Evolutionary conservation across 2,113 vertebrate genomes (phyloP).

Genomic region (Rhipidura dahli): DNA sequence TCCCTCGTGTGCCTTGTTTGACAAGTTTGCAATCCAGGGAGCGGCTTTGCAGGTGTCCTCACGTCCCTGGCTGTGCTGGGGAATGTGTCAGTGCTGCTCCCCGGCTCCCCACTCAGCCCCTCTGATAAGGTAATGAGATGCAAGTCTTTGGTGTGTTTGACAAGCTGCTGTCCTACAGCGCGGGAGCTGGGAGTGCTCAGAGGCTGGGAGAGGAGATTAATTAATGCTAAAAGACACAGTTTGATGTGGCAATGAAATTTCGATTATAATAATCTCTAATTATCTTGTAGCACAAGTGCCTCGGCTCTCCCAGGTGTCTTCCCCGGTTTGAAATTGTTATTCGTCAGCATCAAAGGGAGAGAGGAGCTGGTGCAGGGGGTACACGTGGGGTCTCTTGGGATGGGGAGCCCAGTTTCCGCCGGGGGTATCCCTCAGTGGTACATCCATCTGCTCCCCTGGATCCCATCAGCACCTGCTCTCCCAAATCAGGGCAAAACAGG

Average conservation of each 20-base stretch:
- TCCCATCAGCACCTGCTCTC: not conserved
- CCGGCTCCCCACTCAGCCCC: not conserved
- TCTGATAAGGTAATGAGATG: conserved; percentile 68
- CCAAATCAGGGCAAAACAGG: fast-evolving
- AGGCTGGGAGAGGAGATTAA: conserved; percentile 75
- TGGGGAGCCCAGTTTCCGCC: not conserved
- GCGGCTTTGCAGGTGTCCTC: not conserved
- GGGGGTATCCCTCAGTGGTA: not conserved
- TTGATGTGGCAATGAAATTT: conserved; percentile 79
- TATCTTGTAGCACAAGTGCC: conserved; percentile 73
- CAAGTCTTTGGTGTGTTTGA: conserved; percentile 61
- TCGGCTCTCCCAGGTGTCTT: conserved; percentile 72
- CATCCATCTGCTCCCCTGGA: fast-evolving
- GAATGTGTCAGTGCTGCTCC: not conserved
- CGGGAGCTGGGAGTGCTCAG: conserved; percentile 44
- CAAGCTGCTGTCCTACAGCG: conserved; percentile 66
- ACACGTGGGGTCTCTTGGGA: not conserved
- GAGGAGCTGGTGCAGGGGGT: not conserved
- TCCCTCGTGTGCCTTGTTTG: not conserved
- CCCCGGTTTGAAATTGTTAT: conserved; percentile 60
- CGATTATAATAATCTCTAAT: conserved; percentile 81
- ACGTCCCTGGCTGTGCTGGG: not conserved
- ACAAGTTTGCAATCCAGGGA: not conserved
- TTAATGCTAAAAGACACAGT: conserved; percentile 79
- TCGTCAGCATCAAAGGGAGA: not conserved